A percentile compares a stretch with the other conserved stretches of the same genome.
Conservation (phyloP, 2,113 vertebrate species). For the Paratilapia polleni region DNA sequence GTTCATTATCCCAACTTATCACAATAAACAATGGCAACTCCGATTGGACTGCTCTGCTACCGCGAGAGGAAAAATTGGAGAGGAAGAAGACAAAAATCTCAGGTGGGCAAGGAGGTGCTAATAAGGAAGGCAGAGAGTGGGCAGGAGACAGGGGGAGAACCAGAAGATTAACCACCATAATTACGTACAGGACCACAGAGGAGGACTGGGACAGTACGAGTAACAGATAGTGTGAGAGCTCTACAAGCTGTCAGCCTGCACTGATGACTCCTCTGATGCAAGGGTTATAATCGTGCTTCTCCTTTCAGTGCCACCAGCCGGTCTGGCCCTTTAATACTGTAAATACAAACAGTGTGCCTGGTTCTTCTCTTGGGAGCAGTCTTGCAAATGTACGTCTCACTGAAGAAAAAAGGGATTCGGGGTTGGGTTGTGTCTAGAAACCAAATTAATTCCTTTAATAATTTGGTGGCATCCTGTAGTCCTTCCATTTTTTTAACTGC, state of each 20-base stretch:
- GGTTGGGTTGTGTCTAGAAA: background rate
- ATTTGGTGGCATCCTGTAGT: constrained; percentile 35
- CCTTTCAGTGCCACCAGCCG: constrained; percentile 14
- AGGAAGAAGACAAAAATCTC: constrained; percentile 72
- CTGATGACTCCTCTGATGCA: constrained; percentile 43
- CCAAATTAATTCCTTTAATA: constrained; percentile 51
- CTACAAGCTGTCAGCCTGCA: constrained; percentile 51
- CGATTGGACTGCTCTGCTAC: constrained; percentile 72
- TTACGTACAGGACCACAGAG: constrained; percentile 61
- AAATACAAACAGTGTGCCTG: background rate
- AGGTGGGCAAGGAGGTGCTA: constrained; percentile 72
- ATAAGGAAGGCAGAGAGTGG: constrained; percentile 68
- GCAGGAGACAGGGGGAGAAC: constrained; percentile 57
- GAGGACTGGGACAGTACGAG: constrained; percentile 50
- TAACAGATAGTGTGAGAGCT: constrained; percentile 47
- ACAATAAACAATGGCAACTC: constrained; percentile 85
- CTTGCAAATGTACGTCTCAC: background rate
- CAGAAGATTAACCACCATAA: constrained; percentile 80
- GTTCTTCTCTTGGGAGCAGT: background rate
- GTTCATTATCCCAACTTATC: constrained; percentile 88
- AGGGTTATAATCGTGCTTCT: constrained; percentile 17
- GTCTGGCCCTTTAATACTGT: constrained; percentile 27
- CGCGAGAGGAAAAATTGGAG: constrained; percentile 56
- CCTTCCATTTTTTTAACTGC: background rate
- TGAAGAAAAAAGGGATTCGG: background rate